phyloP scores from a whole-genome alignment of 2,888 invertebrate genomes.

The Chirona hameri region DNA sequence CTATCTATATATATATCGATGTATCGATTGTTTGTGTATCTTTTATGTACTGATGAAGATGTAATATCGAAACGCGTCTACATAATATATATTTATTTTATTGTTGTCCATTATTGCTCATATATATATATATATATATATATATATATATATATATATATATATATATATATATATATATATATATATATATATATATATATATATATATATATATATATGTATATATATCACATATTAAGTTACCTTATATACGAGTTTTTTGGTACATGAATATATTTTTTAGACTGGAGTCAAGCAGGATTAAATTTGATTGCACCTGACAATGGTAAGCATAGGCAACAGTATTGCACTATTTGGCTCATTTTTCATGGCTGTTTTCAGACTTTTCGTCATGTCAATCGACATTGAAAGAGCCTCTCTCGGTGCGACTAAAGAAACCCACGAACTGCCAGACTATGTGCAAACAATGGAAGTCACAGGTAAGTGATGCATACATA shows the following conservation, averaged over 20 bases:
- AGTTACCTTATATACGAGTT: background rate
- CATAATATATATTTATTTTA: too few relatives aligned
- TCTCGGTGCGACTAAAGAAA: background rate
- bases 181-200: slow-evolving; percentile 29
- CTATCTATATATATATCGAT: too few relatives aligned
- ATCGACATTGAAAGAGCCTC: background rate
- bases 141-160: slow-evolving; percentile 29
- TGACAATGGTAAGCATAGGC: too few relatives aligned
- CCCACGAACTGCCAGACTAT: background rate
- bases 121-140: too few relatives aligned
- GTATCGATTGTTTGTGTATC: too few relatives aligned
- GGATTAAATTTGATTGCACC: too few relatives aligned
- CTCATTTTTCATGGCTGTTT: background rate
- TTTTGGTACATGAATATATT: too few relatives aligned
- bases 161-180: background rate
- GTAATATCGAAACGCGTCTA: too few relatives aligned
- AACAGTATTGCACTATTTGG: background rate
- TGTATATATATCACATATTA: too few relatives aligned
- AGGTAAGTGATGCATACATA: background rate
- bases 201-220: slow-evolving; percentile 29
- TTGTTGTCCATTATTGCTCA: too few relatives aligned
- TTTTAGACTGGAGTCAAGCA: too few relatives aligned
- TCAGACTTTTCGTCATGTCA: background rate
- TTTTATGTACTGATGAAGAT: too few relatives aligned
- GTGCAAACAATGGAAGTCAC: slow-evolving; percentile 10